phyloP scores from a whole-genome alignment of 2,113 vertebrate genomes.

The Setophaga petechia region DNA sequence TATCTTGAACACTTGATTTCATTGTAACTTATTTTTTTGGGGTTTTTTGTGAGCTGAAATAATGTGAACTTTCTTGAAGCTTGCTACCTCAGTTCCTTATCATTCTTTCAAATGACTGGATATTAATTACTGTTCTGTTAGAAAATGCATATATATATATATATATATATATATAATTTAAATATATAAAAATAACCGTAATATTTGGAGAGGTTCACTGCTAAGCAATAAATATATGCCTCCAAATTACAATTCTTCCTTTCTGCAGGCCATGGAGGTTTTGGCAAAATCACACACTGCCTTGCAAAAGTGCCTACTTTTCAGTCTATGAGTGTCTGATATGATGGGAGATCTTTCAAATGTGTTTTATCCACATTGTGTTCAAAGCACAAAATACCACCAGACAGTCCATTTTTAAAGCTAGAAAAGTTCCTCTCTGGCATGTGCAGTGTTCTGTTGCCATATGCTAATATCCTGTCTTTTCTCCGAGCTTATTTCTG shows the following conservation, averaged over 20 bases:
- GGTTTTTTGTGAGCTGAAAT: background rate
- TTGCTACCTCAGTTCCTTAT: background rate
- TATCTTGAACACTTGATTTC: background rate
- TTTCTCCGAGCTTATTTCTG: slow-evolving; percentile 42
- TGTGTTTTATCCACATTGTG: background rate
- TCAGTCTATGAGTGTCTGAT: background rate
- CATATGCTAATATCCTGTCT: slow-evolving; percentile 47
- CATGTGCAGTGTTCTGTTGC: slow-evolving; percentile 37
- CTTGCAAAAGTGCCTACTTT: background rate
- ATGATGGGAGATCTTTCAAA: background rate
- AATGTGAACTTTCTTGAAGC: background rate
- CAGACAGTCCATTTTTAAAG: background rate
- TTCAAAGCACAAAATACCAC: background rate
- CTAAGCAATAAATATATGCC: background rate
- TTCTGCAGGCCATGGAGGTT: background rate
- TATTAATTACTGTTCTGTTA: background rate
- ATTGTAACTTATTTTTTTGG: background rate
- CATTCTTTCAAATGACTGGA: background rate
- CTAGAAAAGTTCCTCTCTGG: slow-evolving; percentile 1
- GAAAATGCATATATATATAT: background rate
- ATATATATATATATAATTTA: background rate
- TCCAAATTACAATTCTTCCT: background rate
- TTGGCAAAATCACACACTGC: background rate
- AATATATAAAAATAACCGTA: background rate
- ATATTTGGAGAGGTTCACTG: background rate